Evolutionary conservation across 2,888 invertebrate genomes (phyloP).

Genomic region (Abrostola triplasia): DNA sequence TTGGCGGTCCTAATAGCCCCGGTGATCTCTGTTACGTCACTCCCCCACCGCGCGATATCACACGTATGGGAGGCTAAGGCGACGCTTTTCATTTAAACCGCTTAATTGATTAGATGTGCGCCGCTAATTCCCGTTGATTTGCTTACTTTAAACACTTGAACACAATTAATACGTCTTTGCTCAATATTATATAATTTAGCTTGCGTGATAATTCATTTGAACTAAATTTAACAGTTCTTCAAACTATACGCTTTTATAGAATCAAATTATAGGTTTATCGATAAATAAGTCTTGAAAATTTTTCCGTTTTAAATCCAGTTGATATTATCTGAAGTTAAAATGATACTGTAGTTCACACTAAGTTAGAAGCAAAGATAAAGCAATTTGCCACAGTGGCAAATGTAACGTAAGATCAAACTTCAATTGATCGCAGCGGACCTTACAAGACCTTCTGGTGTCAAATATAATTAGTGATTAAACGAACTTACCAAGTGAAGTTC

Average conservation of each 20-base stretch:
- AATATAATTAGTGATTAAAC: no score
- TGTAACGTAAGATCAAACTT: slow-evolving; percentile 14
- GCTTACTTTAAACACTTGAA: slow-evolving; percentile 27
- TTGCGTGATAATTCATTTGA: slow-evolving; percentile 8
- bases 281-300: no score
- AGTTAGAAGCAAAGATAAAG: slow-evolving; percentile 14
- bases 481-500: no score
- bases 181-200: slow-evolving; percentile 8
- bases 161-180: slow-evolving; percentile 10
- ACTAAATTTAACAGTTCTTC: no score
- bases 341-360: slow-evolving; percentile 8
- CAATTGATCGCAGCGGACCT: slow-evolving; percentile 21
- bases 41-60: slow-evolving; percentile 43
- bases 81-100: slow-evolving; percentile 39
- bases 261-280: no score
- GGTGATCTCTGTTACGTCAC: slow-evolving; percentile 43
- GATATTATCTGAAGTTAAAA: not conserved
- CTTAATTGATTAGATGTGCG: slow-evolving; percentile 53
- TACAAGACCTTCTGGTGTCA: slow-evolving; percentile 32
- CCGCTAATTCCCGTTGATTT: slow-evolving; percentile 52
- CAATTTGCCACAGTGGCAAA: slow-evolving; percentile 13
- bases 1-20: slow-evolving; percentile 39
- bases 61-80: slow-evolving; percentile 37
- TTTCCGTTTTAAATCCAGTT: slow-evolving; percentile 1
- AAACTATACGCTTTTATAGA: no score